Evolutionary conservation across 2,797 vertebrate species (phyloP).

Genomic region (Arremon aurantiirostris): DNA sequence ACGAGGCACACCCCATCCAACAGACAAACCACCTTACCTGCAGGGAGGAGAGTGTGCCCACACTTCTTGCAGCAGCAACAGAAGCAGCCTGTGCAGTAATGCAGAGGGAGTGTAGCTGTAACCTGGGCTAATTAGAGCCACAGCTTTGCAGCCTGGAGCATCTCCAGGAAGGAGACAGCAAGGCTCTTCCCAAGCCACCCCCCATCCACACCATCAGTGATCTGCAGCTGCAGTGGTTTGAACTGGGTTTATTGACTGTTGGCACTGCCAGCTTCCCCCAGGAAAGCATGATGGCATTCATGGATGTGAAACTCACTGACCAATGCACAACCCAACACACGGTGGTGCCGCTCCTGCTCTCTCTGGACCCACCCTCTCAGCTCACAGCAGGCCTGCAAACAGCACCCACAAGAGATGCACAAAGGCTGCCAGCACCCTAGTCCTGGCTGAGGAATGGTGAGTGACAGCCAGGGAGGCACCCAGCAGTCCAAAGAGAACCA

Average conservation of each 20-base stretch:
- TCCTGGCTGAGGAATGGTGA: not conserved
- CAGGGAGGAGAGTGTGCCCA: not conserved
- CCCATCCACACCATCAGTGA: not conserved
- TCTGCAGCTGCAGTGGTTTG: not conserved
- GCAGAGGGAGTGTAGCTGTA: not conserved
- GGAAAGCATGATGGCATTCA: not conserved
- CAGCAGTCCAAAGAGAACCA: not conserved
- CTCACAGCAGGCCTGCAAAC: not conserved
- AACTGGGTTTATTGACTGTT: slow-evolving; percentile 41
- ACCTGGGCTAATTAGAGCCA: not conserved
- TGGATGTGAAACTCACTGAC: not conserved
- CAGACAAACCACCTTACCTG: not conserved
- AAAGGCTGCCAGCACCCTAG: not conserved
- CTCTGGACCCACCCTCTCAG: not conserved
- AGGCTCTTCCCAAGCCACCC: not conserved
- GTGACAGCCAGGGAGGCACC: not conserved
- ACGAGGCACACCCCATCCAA: not conserved
- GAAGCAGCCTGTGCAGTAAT: not conserved
- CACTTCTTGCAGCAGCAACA: not conserved
- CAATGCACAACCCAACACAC: not conserved
- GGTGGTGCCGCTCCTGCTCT: not conserved
- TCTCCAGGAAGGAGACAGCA: not conserved
- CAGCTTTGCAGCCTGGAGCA: not conserved
- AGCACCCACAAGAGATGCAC: not conserved
- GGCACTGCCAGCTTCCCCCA: not conserved